Base-by-base conservation (phyloP, 1,140 invertebrate genomes). In the Thaumetopoea pityocampa region DNA sequence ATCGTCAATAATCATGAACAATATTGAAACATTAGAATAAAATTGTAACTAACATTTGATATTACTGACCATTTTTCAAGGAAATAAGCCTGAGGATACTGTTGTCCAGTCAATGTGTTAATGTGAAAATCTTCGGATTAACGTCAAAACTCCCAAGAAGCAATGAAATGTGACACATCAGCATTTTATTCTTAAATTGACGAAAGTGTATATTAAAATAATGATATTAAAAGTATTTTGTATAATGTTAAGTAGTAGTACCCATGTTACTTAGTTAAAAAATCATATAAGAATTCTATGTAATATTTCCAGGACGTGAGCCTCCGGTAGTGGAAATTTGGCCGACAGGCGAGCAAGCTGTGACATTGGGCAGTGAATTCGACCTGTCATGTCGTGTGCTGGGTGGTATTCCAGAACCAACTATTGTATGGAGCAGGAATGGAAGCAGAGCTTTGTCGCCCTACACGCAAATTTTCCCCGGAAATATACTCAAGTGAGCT, bases 361-460 rank as follows among this genome's bases (percentile, higher is more conserved):
- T 94, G 0, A 67, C 74, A 0, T 65, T 89, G 4, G 95, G 94
- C 22, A 88, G 87, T 3, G 91, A 90, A 37, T 90, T 88, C 2
- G 84, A 93, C 27, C 88, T 98, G 17, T 93, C 94, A 52, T 98
- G 97, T 70, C 83, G 91, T 24, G 87, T 92, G 0, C 87, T 81
- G 1, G 88, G 85, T 8, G 96, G 96, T 4, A 90, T 91, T 18
- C 96, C 97, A 1, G 50, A 87, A 7, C 96, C 96, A 0, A 88
- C 70, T 5, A 58, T 98, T 0, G 86, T 87, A 4, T 98, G 96
- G 96, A 76, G 87, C 5, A 89, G 95, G 42, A 79, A 87, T 35
- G 91, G 94, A 65, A 90, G 90, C 2, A 67, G 86, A 41, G 86
- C 89, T 1, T 84, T 98, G 1, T 86, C 90, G 7, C 60, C 79